Base-by-base conservation (phyloP, 2,888 invertebrate genomes). In the Thelaira solivaga region DNA sequence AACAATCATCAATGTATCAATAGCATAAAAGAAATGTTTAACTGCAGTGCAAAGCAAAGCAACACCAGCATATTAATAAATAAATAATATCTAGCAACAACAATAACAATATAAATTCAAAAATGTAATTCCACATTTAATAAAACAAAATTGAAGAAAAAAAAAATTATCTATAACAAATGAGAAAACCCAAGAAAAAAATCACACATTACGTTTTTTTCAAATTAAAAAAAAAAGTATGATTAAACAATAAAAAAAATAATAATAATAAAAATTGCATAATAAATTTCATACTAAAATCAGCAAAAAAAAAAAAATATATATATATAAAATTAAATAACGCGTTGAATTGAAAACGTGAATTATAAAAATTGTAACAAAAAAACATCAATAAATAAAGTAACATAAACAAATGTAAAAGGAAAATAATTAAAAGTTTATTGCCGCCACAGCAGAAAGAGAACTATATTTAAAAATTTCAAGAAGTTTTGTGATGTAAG, bases 131-230 rank as follows among this genome's bases (percentile, higher is more conserved):
- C 55, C 36, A 65, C 47, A 57, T 49, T 73, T 51, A 59, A 71
- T 68, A 64, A 61, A 31, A 8, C 20, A 22, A 61, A 39, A 41
- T 39, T 16, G 16, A 39, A 13, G 16, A 39, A 34, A 57, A 26
- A 75, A 45, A 20, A 61, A 64, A 57, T 24, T 51, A n/a, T n/a
- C n/a, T n/a, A 80, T 80, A 82, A 81, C 82, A 85, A 85, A 83
- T 85, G 84, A 81, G 82, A 84, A 84, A 85, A 80, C 83, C 83
- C 51, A 84, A 83, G 31, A 83, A 84, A 83, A 82, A 83, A 81
- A 81, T 82, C 83, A 47, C 34, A 62, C 13, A 45, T 24, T 13
- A 39, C 10, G 20, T 47, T 82, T 80, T 80, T 80, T 81, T 78
- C 13, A 39, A 57, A n/a, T n/a, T n/a, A n/a, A n/a, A n/a, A n/a